Conservation (phyloP, 2,113 vertebrate species). For the Stegostoma tigrinum region DNA sequence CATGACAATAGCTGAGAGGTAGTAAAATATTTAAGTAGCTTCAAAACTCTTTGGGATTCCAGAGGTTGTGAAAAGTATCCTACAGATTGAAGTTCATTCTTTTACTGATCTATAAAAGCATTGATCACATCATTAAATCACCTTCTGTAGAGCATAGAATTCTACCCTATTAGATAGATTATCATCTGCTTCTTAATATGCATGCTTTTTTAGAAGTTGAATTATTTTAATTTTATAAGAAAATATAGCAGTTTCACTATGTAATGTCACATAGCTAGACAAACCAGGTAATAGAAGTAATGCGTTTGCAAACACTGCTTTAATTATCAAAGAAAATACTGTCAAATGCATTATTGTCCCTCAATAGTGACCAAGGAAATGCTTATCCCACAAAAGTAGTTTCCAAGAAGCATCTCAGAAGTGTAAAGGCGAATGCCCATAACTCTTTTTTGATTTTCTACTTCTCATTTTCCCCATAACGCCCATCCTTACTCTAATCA, state of each 20-base stretch:
- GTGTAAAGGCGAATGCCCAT: background rate
- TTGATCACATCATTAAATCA: background rate
- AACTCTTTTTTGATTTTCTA: background rate
- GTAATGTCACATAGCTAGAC: background rate
- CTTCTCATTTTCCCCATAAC: background rate
- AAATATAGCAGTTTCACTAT: background rate
- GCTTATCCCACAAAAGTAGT: background rate
- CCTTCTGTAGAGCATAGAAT: background rate
- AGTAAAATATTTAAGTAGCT: background rate
- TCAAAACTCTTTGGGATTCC: background rate
- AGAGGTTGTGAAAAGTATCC: background rate
- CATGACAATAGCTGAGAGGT: background rate
- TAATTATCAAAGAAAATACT: background rate
- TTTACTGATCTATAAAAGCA: background rate
- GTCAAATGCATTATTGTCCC: background rate
- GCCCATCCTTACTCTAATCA: background rate
- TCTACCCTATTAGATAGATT: background rate
- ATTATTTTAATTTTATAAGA: background rate
- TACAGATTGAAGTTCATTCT: background rate
- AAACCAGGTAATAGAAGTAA: background rate
- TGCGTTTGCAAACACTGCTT: too few species aligned
- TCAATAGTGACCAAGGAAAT: background rate
- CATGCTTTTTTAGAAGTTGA: background rate
- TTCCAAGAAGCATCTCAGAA: background rate
- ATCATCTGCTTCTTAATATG: background rate